Evolutionary conservation across 2,888 invertebrate genomes (phyloP).

Genomic region (Cosmopolites sordidus): DNA sequence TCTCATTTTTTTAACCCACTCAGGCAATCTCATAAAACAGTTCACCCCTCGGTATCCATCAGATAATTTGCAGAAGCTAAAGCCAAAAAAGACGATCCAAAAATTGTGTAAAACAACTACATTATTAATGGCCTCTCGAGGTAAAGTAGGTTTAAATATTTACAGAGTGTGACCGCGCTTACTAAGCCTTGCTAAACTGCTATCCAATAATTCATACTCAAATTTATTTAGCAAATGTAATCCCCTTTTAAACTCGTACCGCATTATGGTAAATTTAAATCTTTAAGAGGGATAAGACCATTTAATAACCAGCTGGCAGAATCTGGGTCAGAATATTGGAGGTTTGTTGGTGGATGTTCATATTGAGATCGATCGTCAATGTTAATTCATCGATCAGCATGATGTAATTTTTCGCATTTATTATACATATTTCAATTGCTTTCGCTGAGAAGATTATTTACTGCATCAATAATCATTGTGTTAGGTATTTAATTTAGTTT

Average conservation of each 20-base stretch:
- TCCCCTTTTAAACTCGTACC: constrained; percentile 23
- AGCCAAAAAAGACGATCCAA: not conserved
- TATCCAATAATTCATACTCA: constrained; percentile 37
- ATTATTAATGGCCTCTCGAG: constrained; percentile 27
- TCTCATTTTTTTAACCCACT: too few relatives aligned
- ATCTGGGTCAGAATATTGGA: not conserved
- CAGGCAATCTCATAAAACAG: too few relatives aligned
- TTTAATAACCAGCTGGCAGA: constrained; percentile 1
- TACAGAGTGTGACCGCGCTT: constrained; percentile 42
- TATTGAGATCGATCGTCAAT: too few relatives aligned
- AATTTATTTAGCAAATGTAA: constrained; percentile 35
- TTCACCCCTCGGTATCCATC: too few relatives aligned
- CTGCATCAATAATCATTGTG: too few relatives aligned
- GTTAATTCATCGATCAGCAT: too few relatives aligned
- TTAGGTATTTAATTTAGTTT: too few relatives aligned
- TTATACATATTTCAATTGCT: too few relatives aligned
- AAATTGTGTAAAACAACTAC: constrained; percentile 24
- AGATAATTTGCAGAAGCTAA: too few relatives aligned
- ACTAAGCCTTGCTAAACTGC: constrained; percentile 34
- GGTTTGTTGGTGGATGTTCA: too few relatives aligned
- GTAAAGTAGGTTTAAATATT: constrained; percentile 38
- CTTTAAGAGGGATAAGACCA: constrained; percentile 10
- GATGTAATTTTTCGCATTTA: too few relatives aligned
- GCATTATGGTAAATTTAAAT: constrained; percentile 25
- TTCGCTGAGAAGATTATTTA: too few relatives aligned